phyloP scores from a whole-genome alignment of 2,888 invertebrate species.

The Scaptomyza cyrtandrae region DNA sequence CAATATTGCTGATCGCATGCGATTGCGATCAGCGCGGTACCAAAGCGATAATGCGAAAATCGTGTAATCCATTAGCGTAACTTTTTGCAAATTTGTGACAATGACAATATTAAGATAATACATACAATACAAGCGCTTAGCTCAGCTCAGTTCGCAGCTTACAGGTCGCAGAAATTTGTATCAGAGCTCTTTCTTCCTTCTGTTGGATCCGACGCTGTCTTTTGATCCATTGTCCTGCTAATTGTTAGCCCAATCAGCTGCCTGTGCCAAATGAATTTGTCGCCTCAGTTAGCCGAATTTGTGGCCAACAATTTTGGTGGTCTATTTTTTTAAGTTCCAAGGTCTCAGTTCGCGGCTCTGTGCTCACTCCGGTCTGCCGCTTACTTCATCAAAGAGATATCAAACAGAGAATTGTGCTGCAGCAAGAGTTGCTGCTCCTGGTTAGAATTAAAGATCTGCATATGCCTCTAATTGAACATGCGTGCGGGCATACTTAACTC shows the following conservation, averaged over 20 bases:
- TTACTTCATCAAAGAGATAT: conserved; percentile 62
- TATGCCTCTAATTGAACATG: conserved; percentile 80
- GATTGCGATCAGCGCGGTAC: conserved; percentile 79
- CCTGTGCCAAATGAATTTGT: conserved; percentile 84
- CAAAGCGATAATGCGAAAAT: conserved; percentile 85
- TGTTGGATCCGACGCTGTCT: not conserved
- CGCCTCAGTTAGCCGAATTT: conserved; percentile 63
- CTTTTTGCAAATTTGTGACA: conserved; percentile 85
- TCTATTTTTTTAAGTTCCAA: conserved; percentile 27
- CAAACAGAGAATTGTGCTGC: conserved; percentile 64
- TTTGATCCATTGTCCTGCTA: conserved; percentile 9
- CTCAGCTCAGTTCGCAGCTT: conserved; percentile 2
- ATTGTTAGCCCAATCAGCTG: conserved; percentile 47
- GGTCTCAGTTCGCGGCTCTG: not conserved
- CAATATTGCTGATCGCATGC: conserved; percentile 72
- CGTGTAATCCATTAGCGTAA: conserved; percentile 85
- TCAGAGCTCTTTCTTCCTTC: not conserved
- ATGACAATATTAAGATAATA: conserved; percentile 85
- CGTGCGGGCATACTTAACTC: conserved; percentile 80
- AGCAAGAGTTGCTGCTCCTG: conserved; percentile 25
- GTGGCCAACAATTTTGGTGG: conserved; percentile 57
- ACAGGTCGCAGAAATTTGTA: not conserved
- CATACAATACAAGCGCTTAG: conserved; percentile 43
- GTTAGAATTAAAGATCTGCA: conserved; percentile 6
- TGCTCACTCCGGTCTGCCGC: conserved; percentile 4